phyloP scores from a whole-genome alignment of 1,140 invertebrate genomes.

The Theocolax elegans region DNA sequence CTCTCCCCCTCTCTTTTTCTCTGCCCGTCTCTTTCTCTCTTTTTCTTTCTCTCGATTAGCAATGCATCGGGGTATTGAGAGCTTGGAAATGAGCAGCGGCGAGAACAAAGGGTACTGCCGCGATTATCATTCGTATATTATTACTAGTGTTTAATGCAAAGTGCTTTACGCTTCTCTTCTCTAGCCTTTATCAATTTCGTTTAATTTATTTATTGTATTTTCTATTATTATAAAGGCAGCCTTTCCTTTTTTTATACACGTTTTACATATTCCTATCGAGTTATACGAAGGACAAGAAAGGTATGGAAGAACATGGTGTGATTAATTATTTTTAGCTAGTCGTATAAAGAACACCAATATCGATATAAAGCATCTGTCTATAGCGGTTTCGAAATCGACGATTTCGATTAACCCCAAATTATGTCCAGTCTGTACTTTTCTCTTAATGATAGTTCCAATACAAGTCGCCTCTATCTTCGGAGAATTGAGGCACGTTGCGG shows the following conservation, averaged over 20 bases:
- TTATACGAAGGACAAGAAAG: too few relatives aligned
- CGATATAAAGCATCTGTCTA: background rate
- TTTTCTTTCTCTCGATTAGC: conserved; percentile 8
- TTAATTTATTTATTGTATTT: too few relatives aligned
- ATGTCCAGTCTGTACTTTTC: conserved; percentile 4
- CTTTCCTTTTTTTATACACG: too few relatives aligned
- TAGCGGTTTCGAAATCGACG: conserved; percentile 6
- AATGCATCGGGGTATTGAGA: conserved; percentile 21
- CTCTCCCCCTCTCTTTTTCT: too few relatives aligned
- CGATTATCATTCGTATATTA: conserved; percentile 6
- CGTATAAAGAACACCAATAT: background rate
- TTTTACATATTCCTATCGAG: too few relatives aligned
- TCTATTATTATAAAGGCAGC: too few relatives aligned
- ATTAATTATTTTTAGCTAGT: too few relatives aligned
- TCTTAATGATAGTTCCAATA: conserved; percentile 4
- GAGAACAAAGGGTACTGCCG: conserved; percentile 14
- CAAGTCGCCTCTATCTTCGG: background rate
- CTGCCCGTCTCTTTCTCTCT: too few relatives aligned
- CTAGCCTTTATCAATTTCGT: too few relatives aligned
- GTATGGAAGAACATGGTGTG: too few relatives aligned
- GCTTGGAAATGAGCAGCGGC: conserved; percentile 13
- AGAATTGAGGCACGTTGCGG: too few relatives aligned
- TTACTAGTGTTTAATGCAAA: conserved; percentile 13
- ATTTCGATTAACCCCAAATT: conserved; percentile 23
- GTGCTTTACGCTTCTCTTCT: too few relatives aligned